Percentiles rank a stretch among this genome's conserved stretches.
phyloP scores from a whole-genome alignment of 2,113 vertebrate species.

The Cyrtonyx montezumae region DNA sequence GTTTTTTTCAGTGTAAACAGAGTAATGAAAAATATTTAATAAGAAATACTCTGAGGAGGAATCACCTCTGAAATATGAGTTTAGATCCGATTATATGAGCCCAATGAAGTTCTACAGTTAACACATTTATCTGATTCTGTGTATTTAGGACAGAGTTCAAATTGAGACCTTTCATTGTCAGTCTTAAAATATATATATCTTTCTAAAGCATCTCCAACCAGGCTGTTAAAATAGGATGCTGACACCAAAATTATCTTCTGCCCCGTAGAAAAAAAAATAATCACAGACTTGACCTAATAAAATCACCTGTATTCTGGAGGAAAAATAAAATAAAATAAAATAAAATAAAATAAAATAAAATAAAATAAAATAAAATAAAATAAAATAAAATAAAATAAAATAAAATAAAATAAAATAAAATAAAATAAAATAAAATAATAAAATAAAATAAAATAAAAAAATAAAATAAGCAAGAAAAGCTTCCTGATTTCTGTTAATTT shows the following conservation, averaged over 20 bases:
- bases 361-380: too few relatives aligned
- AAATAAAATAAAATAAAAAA: too few relatives aligned
- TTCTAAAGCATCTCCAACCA: background rate
- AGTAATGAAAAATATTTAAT: background rate
- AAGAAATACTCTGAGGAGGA: background rate
- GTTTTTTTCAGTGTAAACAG: background rate
- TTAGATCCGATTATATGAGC: background rate
- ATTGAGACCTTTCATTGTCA: constrained; percentile 26
- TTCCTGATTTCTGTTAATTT: constrained; percentile 8
- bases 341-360: too few relatives aligned
- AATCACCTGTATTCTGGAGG: background rate
- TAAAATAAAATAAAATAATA: too few relatives aligned
- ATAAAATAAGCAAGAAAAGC: background rate
- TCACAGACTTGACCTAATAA: constrained; percentile 4
- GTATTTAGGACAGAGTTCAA: constrained; percentile 36
- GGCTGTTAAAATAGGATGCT: constrained; percentile 46
- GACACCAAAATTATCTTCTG: constrained; percentile 26
- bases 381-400: background rate
- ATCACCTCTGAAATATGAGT: background rate
- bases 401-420: too few relatives aligned
- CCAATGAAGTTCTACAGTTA: constrained; percentile 16
- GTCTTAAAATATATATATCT: constrained; percentile 33
- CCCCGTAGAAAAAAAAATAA: constrained; percentile 16
- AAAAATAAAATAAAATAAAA: background rate
- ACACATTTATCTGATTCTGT: background rate